These are phyloP conservation scores for Lucinisca nassula DNA, from an alignment of 2,888 invertebrate genomes.

Conservation along the genomic window DNA sequence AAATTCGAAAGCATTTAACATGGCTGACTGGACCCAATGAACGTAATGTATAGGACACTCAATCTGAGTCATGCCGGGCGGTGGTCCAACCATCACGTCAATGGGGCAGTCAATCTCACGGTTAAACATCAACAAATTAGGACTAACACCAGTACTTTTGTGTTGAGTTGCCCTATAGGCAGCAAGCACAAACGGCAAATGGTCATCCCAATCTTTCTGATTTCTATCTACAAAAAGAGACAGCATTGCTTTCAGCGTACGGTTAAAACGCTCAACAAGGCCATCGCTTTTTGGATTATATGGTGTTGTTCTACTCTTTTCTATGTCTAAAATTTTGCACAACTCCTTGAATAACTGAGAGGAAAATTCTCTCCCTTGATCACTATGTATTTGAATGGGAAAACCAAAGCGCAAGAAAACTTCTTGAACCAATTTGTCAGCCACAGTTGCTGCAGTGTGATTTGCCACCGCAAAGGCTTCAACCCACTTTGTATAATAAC, in stretches of 20 bases:
- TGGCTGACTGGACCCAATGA: slow-evolving; percentile 89
- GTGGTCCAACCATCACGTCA: slow-evolving; percentile 40
- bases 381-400: slow-evolving; percentile 38
- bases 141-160: slow-evolving; percentile 45
- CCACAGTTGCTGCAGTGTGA: slow-evolving; percentile 33
- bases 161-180: slow-evolving; percentile 52
- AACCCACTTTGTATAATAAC: slow-evolving; percentile 35
- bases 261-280: slow-evolving; percentile 44
- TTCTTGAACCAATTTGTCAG: too few species aligned
- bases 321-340: slow-evolving; percentile 29
- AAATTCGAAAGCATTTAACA: slow-evolving; percentile 92
- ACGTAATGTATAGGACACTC: slow-evolving; percentile 48
- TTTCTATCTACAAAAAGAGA: slow-evolving; percentile 51
- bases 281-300: slow-evolving; percentile 49
- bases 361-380: slow-evolving; percentile 45
- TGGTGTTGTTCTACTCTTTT: slow-evolving; percentile 49
- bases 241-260: slow-evolving; percentile 38
- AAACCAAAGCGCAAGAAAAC: slow-evolving; percentile 34
- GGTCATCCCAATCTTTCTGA: slow-evolving; percentile 50
- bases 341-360: slow-evolving; percentile 30
- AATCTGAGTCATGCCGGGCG: not conserved
- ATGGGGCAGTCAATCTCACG: slow-evolving; percentile 43
- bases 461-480: slow-evolving; percentile 29
- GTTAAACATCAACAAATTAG: slow-evolving; percentile 47
- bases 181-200: slow-evolving; percentile 51